Conservation (phyloP, 2,797 vertebrate species). For the Sciurus vulgaris region DNA sequence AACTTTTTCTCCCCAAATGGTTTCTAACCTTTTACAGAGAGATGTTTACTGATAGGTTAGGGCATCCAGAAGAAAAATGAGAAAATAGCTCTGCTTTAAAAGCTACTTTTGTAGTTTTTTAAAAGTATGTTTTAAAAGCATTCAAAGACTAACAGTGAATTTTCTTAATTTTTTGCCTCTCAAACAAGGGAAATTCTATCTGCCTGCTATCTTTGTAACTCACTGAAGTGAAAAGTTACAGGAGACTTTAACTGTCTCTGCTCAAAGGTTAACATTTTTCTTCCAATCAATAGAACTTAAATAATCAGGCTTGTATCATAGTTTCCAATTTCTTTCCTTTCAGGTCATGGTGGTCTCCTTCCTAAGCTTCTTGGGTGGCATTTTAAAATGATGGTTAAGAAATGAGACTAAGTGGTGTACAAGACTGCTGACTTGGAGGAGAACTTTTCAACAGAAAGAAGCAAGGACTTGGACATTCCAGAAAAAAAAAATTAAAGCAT, state of each 20-base stretch:
- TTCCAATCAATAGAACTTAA: constrained; percentile 21
- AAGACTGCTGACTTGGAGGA: background rate
- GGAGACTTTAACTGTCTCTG: constrained; percentile 21
- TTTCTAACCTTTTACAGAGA: constrained; percentile 5
- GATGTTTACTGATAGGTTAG: constrained; percentile 36
- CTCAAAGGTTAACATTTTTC: constrained; percentile 33
- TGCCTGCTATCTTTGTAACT: background rate
- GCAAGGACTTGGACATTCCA: background rate
- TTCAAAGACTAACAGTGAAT: background rate
- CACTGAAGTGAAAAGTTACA: background rate
- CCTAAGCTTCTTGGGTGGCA: background rate
- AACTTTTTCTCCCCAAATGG: background rate
- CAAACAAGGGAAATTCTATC: background rate
- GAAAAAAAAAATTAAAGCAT: constrained; percentile 5
- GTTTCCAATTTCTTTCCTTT: constrained; percentile 47
- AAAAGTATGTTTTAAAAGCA: background rate
- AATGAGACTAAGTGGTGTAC: background rate
- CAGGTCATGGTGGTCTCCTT: background rate
- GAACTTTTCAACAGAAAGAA: constrained; percentile 28
- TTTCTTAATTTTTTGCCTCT: constrained; percentile 34
- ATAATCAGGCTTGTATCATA: background rate
- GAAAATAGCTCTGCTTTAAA: background rate
- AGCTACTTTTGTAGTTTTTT: background rate
- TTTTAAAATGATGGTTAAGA: constrained; percentile 35
- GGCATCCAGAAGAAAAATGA: background rate